Evolutionary conservation across 2,888 invertebrate species (phyloP), one percentile per base, ranked within the genome.

Genomic region (Rhingia campestris): DNA sequence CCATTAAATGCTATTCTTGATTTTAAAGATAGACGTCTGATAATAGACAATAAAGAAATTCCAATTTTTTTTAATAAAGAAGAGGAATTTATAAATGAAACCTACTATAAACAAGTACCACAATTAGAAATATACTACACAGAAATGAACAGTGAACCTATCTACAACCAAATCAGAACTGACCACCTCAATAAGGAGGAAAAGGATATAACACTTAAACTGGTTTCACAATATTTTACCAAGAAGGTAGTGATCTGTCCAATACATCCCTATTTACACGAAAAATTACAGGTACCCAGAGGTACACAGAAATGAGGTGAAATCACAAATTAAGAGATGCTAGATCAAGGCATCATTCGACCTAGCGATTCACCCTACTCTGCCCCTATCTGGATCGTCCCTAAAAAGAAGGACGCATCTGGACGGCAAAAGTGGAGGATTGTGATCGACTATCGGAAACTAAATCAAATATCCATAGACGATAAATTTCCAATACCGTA

Each of bases 401-500:
- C 86, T 0, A 87, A 87, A 43, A 86, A n/a, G n/a, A 87, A 10
- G 0, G 74, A 86, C 14, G 72, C 82, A 30, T 86, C 86, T n/a
- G 80, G 80, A 1, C 53, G 58, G 63, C 35, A 76, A 30, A 86
- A 87, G 37, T 86, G 86, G 84, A 45, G 86, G 41, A 75, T 86
- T 2, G 86, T 86, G 0, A 74, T 86, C 6, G 86, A 86, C 47
- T 87, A 86, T 49, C 45, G 86, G 0, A 79, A 76, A 35, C 56
- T 87, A 0, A 86, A 86, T 37, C 51, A 84, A 3, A 66, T 86
- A 5, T 84, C 86, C 2, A 49, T 86, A n/a, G 72, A 66, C 35
- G 86, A 87, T 37, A 79, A 69, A 51, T 86, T 61, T 30, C 86
- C 85, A 4, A 74, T 87, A 6, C 82, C 86, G 6, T 76, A 86